These are phyloP conservation scores for Perizoma flavofasciatum DNA, from an alignment of 2,888 invertebrate species.

Conservation along the genomic window DNA sequence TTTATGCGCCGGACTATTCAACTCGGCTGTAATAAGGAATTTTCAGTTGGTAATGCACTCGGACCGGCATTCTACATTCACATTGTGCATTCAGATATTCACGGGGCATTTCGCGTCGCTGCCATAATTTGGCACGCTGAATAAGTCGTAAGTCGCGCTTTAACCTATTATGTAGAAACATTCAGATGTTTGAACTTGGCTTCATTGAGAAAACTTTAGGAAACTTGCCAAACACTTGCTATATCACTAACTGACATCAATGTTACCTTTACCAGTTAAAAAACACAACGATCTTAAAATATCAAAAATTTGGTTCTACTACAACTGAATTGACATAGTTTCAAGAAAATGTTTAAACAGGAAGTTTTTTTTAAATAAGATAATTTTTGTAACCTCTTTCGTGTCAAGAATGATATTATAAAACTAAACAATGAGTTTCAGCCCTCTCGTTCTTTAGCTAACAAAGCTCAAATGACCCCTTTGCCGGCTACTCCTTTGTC, in stretches of 20 bases:
- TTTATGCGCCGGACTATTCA: slow-evolving; percentile 24
- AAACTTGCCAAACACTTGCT: slow-evolving; percentile 10
- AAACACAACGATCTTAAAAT: no score
- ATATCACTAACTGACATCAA: background rate
- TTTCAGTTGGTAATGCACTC: slow-evolving; percentile 28
- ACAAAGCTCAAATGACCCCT: slow-evolving; percentile 72
- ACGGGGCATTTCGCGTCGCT: slow-evolving; percentile 26
- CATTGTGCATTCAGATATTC: slow-evolving; percentile 27
- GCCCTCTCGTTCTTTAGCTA: slow-evolving; percentile 57
- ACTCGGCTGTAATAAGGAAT: slow-evolving; percentile 30
- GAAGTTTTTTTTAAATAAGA: slow-evolving; percentile 27
- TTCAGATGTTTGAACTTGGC: slow-evolving; percentile 23
- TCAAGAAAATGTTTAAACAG: no score
- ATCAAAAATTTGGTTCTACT: no score
- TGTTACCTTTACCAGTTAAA: no score
- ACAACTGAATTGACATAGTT: no score
- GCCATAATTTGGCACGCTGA: slow-evolving; percentile 27
- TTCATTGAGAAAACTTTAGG: slow-evolving; percentile 3
- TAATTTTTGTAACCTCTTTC: slow-evolving; percentile 46
- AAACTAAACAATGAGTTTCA: slow-evolving; percentile 66
- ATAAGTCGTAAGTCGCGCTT: slow-evolving; percentile 17
- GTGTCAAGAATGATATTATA: slow-evolving; percentile 63
- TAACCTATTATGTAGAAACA: slow-evolving; percentile 19
- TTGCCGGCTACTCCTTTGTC: slow-evolving; percentile 64
- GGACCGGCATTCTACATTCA: slow-evolving; percentile 26